Evolutionary conservation across 2,113 vertebrate species (phyloP).

Genomic region (Microcebus griseorufus): DNA sequence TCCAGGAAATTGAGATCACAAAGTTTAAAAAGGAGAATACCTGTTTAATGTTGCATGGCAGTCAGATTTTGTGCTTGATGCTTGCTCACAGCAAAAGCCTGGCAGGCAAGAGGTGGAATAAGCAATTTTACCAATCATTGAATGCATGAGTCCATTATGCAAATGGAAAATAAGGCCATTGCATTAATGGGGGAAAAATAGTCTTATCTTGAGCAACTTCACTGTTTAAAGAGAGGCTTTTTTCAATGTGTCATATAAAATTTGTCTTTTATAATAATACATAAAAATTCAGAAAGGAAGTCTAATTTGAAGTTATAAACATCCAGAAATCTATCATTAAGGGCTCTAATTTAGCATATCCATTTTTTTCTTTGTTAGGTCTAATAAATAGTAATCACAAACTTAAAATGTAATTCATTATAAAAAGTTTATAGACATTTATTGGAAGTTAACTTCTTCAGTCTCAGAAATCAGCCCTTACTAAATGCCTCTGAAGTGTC

Average conservation of each 20-base stretch:
- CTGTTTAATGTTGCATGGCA: slow-evolving; percentile 73
- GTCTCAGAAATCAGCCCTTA: neutral
- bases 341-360: neutral
- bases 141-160: slow-evolving; percentile 63
- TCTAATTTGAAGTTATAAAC: neutral
- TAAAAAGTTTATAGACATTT: neutral
- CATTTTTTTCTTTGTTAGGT: neutral
- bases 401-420: neutral
- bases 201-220: neutral
- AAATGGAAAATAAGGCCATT: slow-evolving; percentile 53
- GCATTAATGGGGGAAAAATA: slow-evolving; percentile 49
- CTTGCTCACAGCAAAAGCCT: slow-evolving; percentile 64
- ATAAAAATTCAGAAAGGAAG: slow-evolving; percentile 22
- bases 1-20: slow-evolving; percentile 72
- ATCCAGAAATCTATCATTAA: neutral
- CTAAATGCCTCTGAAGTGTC: neutral
- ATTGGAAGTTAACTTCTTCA: neutral
- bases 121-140: slow-evolving; percentile 70
- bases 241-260: slow-evolving; percentile 53
- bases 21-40: slow-evolving; percentile 72
- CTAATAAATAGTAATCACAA: slow-evolving; percentile 1
- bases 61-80: slow-evolving; percentile 61
- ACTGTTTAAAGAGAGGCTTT: slow-evolving; percentile 59
- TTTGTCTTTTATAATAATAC: neutral
- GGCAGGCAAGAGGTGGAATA: slow-evolving; percentile 34